Evolutionary conservation across 1,140 invertebrate genomes (phyloP).

Genomic region (Gryon sp.): DNA sequence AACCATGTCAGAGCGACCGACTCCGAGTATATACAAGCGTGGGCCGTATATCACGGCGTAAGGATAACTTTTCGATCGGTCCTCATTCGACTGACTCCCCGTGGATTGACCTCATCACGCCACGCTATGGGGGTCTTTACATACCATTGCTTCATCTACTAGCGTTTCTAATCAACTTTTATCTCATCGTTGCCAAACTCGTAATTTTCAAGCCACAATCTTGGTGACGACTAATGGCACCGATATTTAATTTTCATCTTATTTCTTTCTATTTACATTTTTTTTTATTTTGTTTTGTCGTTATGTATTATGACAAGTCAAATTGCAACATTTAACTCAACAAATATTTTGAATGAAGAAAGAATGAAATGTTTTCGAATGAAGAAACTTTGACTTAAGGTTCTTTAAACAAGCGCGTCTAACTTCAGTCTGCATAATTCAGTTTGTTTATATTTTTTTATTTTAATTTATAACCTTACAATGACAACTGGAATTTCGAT

Average conservation of each 20-base stretch:
- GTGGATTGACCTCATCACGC: constrained; percentile 78
- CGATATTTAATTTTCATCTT: constrained; percentile 6
- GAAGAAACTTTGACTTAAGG: no score
- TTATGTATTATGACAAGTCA: no score
- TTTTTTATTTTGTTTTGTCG: background rate
- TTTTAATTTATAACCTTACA: background rate
- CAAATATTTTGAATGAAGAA: no score
- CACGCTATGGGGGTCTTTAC: constrained; percentile 77
- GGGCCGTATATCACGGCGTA: constrained; percentile 74
- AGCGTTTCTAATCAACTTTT: constrained; percentile 77
- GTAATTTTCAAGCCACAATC: constrained; percentile 46
- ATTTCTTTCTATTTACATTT: no score
- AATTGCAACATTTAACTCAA: no score
- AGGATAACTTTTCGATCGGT: constrained; percentile 77
- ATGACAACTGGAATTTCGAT: constrained; percentile 46
- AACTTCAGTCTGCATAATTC: no score
- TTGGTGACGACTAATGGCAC: constrained; percentile 41
- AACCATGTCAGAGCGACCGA: constrained; percentile 46
- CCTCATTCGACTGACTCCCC: constrained; percentile 73
- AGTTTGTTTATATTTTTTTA: no score
- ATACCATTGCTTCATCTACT: constrained; percentile 70
- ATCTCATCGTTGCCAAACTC: constrained; percentile 69
- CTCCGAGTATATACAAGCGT: constrained; percentile 66
- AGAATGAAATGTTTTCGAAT: no score
- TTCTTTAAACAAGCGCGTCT: no score